Base-by-base conservation (phyloP, 2,113 vertebrate genomes). In the Hyperopisus bebe region DNA sequence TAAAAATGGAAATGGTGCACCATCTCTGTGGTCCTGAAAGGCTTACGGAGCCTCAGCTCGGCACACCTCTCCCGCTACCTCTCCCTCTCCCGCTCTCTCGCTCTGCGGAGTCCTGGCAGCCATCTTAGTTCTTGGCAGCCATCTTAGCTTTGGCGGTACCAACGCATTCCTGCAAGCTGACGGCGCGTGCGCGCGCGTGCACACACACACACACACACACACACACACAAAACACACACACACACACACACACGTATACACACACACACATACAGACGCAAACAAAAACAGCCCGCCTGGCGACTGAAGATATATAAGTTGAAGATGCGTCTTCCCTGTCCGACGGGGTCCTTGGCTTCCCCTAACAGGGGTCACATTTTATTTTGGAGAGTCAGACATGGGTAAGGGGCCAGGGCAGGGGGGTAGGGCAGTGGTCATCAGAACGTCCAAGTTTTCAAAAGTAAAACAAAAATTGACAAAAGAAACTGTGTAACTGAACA, bases 101-200 rank as follows among this genome's bases (percentile, higher is more conserved):
- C 94, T 95, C 94, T 92, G 93, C 93, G 95, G 96, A 95, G 94
- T 96, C 94, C 97, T 97, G 97, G 97, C 97, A 97, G 97, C 97
- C 97, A 98, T 98, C 92, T 98, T 98, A 97, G 96, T 90, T 94
- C 95, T 97, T 98, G 97, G 97, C 97, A 98, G 97, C 97, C 97
- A 98, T 98, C 95, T 98, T 98, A 98, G 93, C 94, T 95, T 95
- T 96, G 96, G 96, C 95, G 96, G 96, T 95, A 95, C 94, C 94
- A 94, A 92, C 94, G 95, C 95, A 96, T 95, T 94, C 95, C 95
- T 94, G 91, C 93, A 95, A 93, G 95, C 95, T 95, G 93, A 95
- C 94, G 13, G 55, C 92, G 91, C 90, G 89, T 89, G 87, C 89
- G 66, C 90, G 90, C 89, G 88, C 90, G 89, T 82, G 39, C 17